Evolutionary conservation across 1,140 invertebrate genomes (phyloP), one percentile per base, ranked within the genome.

Genomic region (Battus philenor): DNA sequence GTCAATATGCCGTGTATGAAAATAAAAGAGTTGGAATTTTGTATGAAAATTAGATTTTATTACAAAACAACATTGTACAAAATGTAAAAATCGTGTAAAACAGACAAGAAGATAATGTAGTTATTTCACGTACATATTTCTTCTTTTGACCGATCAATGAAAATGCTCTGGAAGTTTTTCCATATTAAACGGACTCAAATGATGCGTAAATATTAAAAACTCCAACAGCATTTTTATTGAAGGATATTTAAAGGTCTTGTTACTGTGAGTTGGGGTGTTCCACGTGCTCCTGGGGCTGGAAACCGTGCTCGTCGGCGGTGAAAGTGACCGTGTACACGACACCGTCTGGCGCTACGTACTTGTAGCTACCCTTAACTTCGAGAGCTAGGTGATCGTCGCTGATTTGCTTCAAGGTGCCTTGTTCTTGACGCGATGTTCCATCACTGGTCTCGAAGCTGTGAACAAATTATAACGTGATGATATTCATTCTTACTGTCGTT

Each of bases 271-370:
- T 54, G 9, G 61, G 67, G n/a, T 80, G 73, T n/a, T 73, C 68
- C 4, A 83, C 66, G 17, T 72, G 77, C 50, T 81, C 71, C 11
- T 77, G 73, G 2, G 80, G 77, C 24, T 81, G 73, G 65, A 74
- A 83, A 22, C 89, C 89, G 44, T 87, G 77, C 54, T 90, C 88
- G 55, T 90, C 87, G 6, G 89, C 89, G 15, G 78, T 74, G 68
- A 88, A 90, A 7, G 79, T 87, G 27, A 90, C 87, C 4, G 87
- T 82, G 70, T 89, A 89, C n/a, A 80, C 47, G 29, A 86, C 76
- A 8, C 89, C 89, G 55, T 89, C 76, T 5, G 87, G 84, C 9
- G 86, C 88, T 2, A 83, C 58, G 67, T 89, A 90, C 15, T 87
- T 87, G 69, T 89, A 91, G 29, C 80, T 87, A 24, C 90, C 90